phyloP scores from a whole-genome alignment of 2,113 vertebrate genomes.

The Helogale parvula region DNA sequence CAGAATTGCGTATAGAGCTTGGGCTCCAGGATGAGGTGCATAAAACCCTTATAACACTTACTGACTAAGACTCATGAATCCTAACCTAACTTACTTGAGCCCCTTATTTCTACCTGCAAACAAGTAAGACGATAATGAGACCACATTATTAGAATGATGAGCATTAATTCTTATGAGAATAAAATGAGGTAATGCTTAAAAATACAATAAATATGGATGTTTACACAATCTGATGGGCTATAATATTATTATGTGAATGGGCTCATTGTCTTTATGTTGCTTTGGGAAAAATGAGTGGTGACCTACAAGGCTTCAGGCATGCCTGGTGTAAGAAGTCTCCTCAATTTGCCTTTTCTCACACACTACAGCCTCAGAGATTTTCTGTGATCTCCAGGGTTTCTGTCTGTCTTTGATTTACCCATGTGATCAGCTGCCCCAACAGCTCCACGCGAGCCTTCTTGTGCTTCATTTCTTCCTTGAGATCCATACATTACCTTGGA shows the following conservation, averaged over 20 bases:
- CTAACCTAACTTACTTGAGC: too few species aligned
- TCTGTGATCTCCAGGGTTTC: background rate
- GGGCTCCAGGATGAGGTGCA: too few species aligned
- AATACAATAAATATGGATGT: too few species aligned
- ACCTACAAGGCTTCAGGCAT: background rate
- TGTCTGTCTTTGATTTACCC: background rate
- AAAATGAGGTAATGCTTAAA: too few species aligned
- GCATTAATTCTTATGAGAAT: too few species aligned
- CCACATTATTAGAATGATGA: too few species aligned
- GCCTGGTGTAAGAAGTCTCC: background rate
- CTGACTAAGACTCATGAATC: too few species aligned
- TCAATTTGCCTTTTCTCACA: background rate
- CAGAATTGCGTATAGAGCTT: too few species aligned
- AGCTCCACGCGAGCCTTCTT: rapidly evolving
- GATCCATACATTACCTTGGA: background rate
- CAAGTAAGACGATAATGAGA: too few species aligned
- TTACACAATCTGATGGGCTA: background rate
- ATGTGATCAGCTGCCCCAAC: background rate
- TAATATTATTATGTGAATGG: too few species aligned
- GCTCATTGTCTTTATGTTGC: background rate
- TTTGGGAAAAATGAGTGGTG: background rate
- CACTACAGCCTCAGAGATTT: background rate
- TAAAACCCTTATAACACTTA: too few species aligned
- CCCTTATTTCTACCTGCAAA: too few species aligned
- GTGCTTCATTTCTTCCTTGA: background rate